Evolutionary conservation across 2,888 invertebrate genomes (phyloP).

Genomic region (Trichacis sp.): DNA sequence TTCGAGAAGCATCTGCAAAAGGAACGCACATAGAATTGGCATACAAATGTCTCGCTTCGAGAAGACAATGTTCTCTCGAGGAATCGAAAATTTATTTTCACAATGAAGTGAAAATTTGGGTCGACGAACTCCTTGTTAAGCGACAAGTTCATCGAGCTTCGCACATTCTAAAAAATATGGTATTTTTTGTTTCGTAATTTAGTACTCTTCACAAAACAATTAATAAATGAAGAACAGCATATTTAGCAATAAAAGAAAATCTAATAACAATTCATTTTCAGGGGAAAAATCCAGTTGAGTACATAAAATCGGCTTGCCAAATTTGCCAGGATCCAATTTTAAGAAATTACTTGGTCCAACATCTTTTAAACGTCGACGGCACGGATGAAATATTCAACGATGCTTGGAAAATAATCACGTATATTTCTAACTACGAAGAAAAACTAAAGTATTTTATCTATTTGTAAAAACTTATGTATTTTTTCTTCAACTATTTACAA

Average conservation of each 20-base stretch:
- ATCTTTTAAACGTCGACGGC: conserved; percentile 72
- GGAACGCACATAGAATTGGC: conserved; percentile 75
- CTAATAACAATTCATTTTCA: conserved; percentile 33
- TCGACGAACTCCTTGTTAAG: conserved; percentile 73
- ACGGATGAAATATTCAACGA: conserved; percentile 61
- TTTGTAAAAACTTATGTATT: conserved; percentile 1
- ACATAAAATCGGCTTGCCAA: conserved; percentile 73
- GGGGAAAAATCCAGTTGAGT: conserved; percentile 72
- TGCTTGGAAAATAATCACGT: conserved; percentile 68
- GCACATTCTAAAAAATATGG: conserved; percentile 75
- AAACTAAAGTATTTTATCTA: conserved; percentile 49
- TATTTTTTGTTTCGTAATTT: conserved; percentile 37
- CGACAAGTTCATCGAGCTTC: conserved; percentile 77
- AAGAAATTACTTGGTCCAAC: conserved; percentile 77
- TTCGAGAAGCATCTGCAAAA: conserved; percentile 78
- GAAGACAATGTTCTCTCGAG: conserved; percentile 71
- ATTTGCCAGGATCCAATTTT: conserved; percentile 73
- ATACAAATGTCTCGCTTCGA: conserved; percentile 72
- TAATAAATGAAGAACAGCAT: too few relatives aligned
- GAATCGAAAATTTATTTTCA: conserved; percentile 68
- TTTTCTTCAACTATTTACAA: too few relatives aligned
- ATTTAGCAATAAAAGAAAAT: not conserved
- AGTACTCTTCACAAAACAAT: too few relatives aligned
- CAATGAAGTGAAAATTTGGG: conserved; percentile 75
- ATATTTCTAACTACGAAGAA: conserved; percentile 55